Percentiles rank a stretch among this genome's conserved stretches.
These are phyloP conservation scores for Vicugna pacos DNA, from an alignment of 2,113 vertebrate species.

Conservation along the genomic window DNA sequence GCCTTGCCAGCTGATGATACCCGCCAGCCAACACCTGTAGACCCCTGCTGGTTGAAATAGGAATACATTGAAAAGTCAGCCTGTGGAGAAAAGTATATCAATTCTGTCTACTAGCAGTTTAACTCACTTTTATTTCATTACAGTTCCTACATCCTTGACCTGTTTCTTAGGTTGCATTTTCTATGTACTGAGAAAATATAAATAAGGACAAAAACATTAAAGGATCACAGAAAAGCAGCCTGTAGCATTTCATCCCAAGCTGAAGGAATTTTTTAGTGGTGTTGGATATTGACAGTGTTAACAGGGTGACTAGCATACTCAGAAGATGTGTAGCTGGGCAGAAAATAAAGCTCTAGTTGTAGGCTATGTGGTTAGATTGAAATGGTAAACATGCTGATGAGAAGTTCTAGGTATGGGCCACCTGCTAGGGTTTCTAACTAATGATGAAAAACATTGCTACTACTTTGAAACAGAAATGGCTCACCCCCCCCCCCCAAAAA, in stretches of 20 bases:
- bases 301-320: background rate
- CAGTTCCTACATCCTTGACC: background rate
- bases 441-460: background rate
- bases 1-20: background rate
- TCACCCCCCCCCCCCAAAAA: background rate
- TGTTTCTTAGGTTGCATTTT: slow-evolving; percentile 45
- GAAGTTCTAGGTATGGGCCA: background rate
- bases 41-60: slow-evolving; percentile 47
- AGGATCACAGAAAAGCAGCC: background rate
- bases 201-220: background rate
- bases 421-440: background rate
- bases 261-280: background rate
- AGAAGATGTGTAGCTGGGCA: background rate
- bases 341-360: background rate
- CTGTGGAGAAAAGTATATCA: background rate
- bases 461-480: background rate
- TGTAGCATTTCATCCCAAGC: background rate
- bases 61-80: background rate
- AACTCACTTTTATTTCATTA: background rate
- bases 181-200: background rate
- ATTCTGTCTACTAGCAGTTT: background rate
- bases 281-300: background rate
- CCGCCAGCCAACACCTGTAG: slow-evolving; percentile 54
- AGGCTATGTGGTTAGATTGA: background rate
- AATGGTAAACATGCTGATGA: background rate